Conservation (phyloP, 2,888 invertebrate genomes). For the Machimus rusticus region DNA sequence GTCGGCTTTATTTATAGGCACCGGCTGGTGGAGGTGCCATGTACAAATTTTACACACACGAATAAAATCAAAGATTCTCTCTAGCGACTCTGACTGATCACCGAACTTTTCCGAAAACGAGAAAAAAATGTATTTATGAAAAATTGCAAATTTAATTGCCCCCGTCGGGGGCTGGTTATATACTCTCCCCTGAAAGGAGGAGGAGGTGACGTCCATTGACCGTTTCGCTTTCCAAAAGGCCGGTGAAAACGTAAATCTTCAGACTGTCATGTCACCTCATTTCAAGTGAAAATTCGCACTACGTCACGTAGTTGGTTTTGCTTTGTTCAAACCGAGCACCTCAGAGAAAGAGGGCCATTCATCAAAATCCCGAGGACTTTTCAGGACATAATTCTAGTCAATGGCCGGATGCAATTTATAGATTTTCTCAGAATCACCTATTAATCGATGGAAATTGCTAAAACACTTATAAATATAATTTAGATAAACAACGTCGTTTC, state of each 20-base stretch:
- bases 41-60: neutral
- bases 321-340: neutral
- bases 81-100: slow-evolving; percentile 24
- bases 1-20: slow-evolving; percentile 47
- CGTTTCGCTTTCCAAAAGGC: neutral
- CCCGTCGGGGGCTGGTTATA: neutral
- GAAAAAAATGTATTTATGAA: neutral
- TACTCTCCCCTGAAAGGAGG: neutral
- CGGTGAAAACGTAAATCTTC: slow-evolving; percentile 13
- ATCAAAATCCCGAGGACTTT: slow-evolving; percentile 9
- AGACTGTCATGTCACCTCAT: slow-evolving; percentile 1
- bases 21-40: slow-evolving; percentile 22
- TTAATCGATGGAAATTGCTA: neutral
- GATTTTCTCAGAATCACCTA: slow-evolving; percentile 5
- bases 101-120: slow-evolving; percentile 21
- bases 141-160: slow-evolving; percentile 23
- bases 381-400: neutral
- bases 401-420: neutral
- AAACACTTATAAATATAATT: neutral
- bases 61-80: neutral
- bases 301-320: neutral
- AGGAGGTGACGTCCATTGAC: neutral
- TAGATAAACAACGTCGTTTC: neutral
- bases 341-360: neutral
- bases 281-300: neutral